Conservation (phyloP, 2,797 vertebrate species). For the Liasis olivaceus region DNA sequence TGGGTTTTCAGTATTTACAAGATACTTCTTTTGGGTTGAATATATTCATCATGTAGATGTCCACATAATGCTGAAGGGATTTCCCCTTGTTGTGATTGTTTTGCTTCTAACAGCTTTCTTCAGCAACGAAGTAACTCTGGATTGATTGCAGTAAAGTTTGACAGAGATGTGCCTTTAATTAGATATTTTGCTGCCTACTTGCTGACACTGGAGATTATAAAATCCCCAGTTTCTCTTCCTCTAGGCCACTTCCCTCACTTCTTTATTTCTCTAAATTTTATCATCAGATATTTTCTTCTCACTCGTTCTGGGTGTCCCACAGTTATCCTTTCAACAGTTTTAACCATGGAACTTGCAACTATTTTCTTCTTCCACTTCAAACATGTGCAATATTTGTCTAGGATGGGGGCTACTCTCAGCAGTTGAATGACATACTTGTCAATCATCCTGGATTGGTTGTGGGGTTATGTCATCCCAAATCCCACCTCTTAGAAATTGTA, state of each 20-base stretch:
- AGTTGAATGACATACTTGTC: background rate
- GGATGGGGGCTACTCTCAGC: background rate
- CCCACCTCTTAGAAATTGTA: background rate
- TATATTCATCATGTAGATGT: background rate
- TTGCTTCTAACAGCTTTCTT: constrained; percentile 11
- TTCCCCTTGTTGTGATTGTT: constrained; percentile 3
- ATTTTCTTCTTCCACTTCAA: background rate
- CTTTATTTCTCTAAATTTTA: constrained; percentile 18
- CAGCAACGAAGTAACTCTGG: background rate
- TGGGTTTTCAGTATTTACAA: background rate
- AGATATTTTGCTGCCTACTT: constrained; percentile 12
- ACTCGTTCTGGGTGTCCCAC: background rate
- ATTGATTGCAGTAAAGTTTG: constrained; percentile 5
- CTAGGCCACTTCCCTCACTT: background rate
- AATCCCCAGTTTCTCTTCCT: constrained; percentile 1
- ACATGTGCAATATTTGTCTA: background rate
- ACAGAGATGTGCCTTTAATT: constrained; percentile 18
- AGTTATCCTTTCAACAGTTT: background rate
- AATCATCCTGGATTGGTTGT: background rate
- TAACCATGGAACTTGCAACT: background rate
- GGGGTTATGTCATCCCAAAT: background rate
- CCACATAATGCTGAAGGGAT: constrained; percentile 7
- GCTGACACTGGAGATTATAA: background rate
- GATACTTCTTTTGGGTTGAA: background rate
- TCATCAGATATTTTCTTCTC: background rate